Evolutionary conservation across 2,113 vertebrate species (phyloP).

Genomic region (Cryptomyrus ogoouensis): DNA sequence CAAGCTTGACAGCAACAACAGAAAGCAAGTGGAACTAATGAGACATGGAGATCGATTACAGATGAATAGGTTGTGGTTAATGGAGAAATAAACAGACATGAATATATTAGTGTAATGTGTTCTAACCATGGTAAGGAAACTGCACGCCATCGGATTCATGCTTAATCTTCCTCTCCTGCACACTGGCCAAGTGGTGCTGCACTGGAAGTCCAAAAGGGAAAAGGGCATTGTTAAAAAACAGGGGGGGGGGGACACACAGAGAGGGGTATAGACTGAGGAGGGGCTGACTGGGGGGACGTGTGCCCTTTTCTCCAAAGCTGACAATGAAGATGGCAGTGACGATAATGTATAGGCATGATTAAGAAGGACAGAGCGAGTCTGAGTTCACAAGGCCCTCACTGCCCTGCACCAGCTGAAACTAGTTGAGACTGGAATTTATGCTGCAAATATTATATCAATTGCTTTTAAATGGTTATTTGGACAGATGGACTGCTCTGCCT

Average conservation of each 20-base stretch:
- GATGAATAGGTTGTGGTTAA: constrained; percentile 1
- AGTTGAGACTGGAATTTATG: not conserved
- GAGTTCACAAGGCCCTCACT: not conserved
- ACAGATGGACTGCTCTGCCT: not conserved
- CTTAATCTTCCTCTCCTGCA: constrained; percentile 74
- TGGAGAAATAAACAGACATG: not conserved
- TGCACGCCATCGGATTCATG: constrained; percentile 70
- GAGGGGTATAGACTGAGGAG: not conserved
- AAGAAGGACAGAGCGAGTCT: not conserved
- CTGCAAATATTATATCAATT: not conserved
- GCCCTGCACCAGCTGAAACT: not conserved
- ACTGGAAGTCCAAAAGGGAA: constrained; percentile 68
- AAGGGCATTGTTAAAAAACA: constrained; percentile 60
- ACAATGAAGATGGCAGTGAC: not conserved
- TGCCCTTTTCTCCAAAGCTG: not conserved
- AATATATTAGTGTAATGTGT: constrained; percentile 54
- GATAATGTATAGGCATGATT: not conserved
- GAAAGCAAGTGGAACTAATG: constrained; percentile 18
- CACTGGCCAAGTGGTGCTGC: constrained; percentile 70
- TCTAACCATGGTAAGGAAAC: constrained; percentile 71
- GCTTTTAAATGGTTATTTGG: not conserved
- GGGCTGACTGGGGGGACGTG: not conserved
- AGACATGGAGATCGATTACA: not conserved
- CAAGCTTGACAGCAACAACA: not conserved
- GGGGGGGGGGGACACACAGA: not conserved